Evolutionary conservation across 92 coral and sea anemone species (phyloP).

Genomic region (Umimayanthus chanpuru): DNA sequence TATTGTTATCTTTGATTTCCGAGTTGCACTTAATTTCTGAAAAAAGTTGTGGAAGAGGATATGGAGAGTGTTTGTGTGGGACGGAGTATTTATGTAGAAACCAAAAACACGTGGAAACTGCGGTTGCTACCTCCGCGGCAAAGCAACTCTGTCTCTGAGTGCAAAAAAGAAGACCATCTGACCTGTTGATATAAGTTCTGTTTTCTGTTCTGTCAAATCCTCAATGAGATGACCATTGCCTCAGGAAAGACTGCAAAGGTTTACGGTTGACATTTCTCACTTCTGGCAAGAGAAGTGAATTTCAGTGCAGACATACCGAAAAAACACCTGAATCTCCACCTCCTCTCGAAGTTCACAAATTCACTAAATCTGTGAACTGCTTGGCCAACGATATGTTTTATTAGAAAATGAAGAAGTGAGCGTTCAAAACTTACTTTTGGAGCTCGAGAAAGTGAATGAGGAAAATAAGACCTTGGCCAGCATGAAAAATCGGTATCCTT

Average conservation of each 20-base stretch:
- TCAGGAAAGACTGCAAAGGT: constrained; percentile 17
- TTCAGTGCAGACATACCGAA: background rate
- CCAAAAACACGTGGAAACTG: background rate
- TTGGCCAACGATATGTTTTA: too few species aligned
- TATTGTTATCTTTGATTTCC: too few species aligned
- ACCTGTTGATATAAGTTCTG: constrained; percentile 3
- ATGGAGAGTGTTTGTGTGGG: background rate
- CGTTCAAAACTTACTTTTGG: constrained; percentile 53
- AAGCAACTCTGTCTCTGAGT: background rate
- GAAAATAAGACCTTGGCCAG: constrained; percentile 33
- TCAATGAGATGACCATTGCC: constrained; percentile 13
- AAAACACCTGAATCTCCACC: background rate
- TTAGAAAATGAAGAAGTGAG: constrained; percentile 47
- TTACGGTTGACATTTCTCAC: background rate
- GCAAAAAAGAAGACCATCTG: background rate
- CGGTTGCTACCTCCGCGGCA: background rate
- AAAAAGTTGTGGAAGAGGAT: background rate
- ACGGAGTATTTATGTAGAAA: background rate
- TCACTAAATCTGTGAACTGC: background rate
- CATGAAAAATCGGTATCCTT: too few species aligned
- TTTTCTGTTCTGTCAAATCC: constrained; percentile 2
- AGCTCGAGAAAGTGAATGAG: constrained; percentile 54
- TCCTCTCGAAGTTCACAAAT: background rate
- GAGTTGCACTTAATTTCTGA: background rate
- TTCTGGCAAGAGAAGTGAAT: background rate